These are phyloP conservation scores for Parauchenoglanis punctatus DNA, from an alignment of 2,797 vertebrate species.

Conservation along the genomic window DNA sequence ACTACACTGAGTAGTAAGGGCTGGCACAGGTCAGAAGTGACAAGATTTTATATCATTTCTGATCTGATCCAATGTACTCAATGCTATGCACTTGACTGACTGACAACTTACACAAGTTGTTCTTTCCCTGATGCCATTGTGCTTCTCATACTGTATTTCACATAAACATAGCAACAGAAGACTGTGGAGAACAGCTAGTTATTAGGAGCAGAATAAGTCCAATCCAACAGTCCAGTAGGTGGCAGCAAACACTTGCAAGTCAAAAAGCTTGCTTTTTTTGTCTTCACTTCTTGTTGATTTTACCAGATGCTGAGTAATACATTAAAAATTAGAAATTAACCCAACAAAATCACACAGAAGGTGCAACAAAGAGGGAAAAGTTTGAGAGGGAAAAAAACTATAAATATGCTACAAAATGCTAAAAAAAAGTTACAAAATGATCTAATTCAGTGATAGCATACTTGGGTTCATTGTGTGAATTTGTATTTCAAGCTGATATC, in stretches of 20 bases:
- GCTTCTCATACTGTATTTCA: neutral
- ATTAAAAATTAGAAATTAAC: neutral
- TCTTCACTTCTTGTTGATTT: neutral
- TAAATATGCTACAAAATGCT: neutral
- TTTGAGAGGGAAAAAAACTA: neutral
- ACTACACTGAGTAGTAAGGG: neutral
- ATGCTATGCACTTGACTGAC: neutral
- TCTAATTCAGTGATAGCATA: neutral
- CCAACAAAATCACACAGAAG: neutral
- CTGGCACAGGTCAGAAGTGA: neutral
- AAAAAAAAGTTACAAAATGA: neutral
- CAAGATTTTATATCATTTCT: neutral
- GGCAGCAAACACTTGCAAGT: conserved; percentile 37
- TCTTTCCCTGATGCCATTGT: neutral
- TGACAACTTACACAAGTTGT: neutral
- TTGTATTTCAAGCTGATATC: conserved; percentile 1
- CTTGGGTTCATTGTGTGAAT: neutral
- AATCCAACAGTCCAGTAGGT: conserved; percentile 29
- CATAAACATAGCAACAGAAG: neutral
- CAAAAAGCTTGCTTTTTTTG: neutral
- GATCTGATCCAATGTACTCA: neutral
- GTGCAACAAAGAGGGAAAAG: neutral
- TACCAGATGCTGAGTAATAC: neutral
- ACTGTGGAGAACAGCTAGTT: neutral
- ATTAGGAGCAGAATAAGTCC: neutral